Evolutionary conservation across 2,113 vertebrate species (phyloP), one percentile per base, ranked within the genome.

Genomic region (Cryptotis parvus): DNA sequence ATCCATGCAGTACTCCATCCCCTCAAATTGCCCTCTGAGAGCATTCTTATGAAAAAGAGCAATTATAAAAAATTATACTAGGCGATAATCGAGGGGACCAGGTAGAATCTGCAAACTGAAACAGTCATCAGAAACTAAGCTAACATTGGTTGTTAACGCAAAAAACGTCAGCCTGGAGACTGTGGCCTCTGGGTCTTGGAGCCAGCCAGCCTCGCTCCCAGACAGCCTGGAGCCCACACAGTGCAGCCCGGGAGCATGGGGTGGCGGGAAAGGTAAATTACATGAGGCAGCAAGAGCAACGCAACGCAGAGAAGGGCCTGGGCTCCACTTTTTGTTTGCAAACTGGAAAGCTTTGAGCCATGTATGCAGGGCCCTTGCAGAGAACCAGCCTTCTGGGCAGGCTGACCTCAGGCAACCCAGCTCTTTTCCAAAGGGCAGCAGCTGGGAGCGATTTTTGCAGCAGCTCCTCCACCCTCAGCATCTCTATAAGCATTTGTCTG

Each of bases 201-300:
- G 96, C 95, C 95, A 94, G 93, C 49, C 72, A 3, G 41, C 76
- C 41, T 90, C 43, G 89, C 73, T 66, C 89, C 94, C 96, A 97
- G 96, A 97, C 96, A 95, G 93, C 65, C 22, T 87, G 96, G 96
- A 97, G 95, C 95, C 95, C 55, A 39, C 73, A 29, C 75, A 35
- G 81, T 20, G 55, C 84, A 5, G 79, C 27, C 9, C 3, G 29
- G 69, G 49, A 85, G 24, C 4, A 1, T 80, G 78, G 93, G 81
- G 68, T 66, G 85, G 69, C 92, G 74, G 79, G 55, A 58, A 91
- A 94, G 93, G 95, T 95, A 92, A 95, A 95, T 96, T 81, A 96
- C 65, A 9, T 3, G 8, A 93, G 45, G 61, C 87, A 68, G 75
- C 39, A 0, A 72, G 52, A 91, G 88, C 29, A 68, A 85, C 37